These are phyloP conservation scores for Catocala nupta DNA, from an alignment of 2,888 invertebrate species.

Conservation along the genomic window DNA sequence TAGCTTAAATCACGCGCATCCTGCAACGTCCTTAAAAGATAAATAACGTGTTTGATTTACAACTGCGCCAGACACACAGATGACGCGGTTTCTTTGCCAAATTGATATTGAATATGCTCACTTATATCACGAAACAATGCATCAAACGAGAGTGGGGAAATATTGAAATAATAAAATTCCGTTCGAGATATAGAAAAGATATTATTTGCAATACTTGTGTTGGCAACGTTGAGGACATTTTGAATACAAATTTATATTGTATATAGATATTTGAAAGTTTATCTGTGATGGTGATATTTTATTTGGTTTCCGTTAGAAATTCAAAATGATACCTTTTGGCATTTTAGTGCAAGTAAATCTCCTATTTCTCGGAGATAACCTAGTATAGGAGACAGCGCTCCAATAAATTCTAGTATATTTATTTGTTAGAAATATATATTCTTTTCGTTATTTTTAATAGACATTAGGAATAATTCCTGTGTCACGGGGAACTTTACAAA, in stretches of 20 bases:
- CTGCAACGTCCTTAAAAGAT: slow-evolving; percentile 50
- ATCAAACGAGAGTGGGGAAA: slow-evolving; percentile 29
- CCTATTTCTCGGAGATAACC: no score
- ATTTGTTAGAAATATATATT: no score
- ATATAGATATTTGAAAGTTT: background rate
- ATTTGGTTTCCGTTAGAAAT: no score
- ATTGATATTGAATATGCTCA: slow-evolving; percentile 57
- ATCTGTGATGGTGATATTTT: background rate
- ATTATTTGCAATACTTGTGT: slow-evolving; percentile 1
- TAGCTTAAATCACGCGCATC: slow-evolving; percentile 26
- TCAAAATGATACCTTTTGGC: no score
- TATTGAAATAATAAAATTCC: slow-evolving; percentile 6
- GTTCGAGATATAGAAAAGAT: slow-evolving; percentile 7
- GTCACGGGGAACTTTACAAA: no score
- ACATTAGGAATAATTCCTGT: no score
- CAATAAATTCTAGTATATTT: no score
- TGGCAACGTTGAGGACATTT: slow-evolving; percentile 7
- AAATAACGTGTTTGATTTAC: slow-evolving; percentile 57
- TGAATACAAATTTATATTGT: slow-evolving; percentile 6
- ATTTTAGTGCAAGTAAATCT: no score
- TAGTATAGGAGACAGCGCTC: no score
- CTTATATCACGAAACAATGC: slow-evolving; percentile 39
- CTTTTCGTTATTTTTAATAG: no score
- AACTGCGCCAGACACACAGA: slow-evolving; percentile 50
- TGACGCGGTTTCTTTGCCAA: slow-evolving; percentile 53